A percentile compares a stretch with the other conserved stretches of the same genome.
Evolutionary conservation across 2,888 invertebrate species (phyloP).

Genomic region (Pristionchus mayeri): DNA sequence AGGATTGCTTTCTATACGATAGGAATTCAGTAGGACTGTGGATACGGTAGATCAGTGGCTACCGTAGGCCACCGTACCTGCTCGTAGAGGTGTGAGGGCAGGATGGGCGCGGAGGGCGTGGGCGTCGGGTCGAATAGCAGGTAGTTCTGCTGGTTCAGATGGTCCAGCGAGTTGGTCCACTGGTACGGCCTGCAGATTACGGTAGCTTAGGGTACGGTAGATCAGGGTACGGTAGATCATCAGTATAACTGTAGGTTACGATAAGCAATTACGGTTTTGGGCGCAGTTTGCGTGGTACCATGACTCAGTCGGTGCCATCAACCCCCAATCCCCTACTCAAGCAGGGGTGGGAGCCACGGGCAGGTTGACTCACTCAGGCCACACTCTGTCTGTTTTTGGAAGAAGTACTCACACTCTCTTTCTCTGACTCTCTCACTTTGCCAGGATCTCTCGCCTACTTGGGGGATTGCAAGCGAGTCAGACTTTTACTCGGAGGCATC

Average conservation of each 20-base stretch:
- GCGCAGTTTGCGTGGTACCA: background rate
- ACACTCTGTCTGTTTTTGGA: background rate
- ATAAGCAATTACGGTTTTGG: too few species aligned
- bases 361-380: background rate
- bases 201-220: background rate
- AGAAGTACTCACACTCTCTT: too few species aligned
- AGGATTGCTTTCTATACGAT: background rate
- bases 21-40: background rate
- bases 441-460: too few species aligned
- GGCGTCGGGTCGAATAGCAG: constrained; percentile 2
- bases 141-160: background rate
- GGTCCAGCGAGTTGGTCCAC: too few species aligned
- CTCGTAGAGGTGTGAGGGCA: constrained; percentile 4
- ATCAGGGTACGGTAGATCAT: background rate
- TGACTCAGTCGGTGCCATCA: constrained; percentile 38
- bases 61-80: constrained; percentile 1
- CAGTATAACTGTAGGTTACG: too few species aligned
- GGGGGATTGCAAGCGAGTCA: too few species aligned
- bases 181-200: background rate
- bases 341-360: background rate
- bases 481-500: too few species aligned
- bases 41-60: background rate
- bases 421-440: too few species aligned
- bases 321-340: constrained; percentile 21
- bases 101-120: background rate